Base-by-base conservation (phyloP, 2,888 invertebrate genomes). In the Lacanobia oleracea region DNA sequence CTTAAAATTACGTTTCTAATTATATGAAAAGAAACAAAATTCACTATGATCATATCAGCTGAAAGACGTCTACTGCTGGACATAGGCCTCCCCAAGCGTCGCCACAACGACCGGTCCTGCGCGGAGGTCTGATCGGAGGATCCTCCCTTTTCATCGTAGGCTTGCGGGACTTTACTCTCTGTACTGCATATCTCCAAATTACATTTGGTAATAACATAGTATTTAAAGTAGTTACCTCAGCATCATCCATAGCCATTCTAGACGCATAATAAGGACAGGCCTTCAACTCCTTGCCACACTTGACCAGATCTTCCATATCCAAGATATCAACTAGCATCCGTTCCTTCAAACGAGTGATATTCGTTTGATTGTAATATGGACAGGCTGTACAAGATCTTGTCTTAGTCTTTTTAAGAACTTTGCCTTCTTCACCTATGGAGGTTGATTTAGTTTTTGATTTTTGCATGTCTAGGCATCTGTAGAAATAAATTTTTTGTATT, bases 201-300 rank as follows among this genome's bases (percentile, higher is more conserved):
- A n/a, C n/a, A n/a, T 27, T 27, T 27, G 27, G 27, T 27, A 27
- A 27, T 27, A 27, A 27, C 3, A 27, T 27, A 27, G 27, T 27
- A 27, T 27, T 27, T 27, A 27, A 27, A 27, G 33, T 5, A 33
- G 33, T 33, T 33, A 96, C 96, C 97, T 99, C 98, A 12, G 99
- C 98, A 91, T 98, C 97, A 79, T 97, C 97, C 40, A 98, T 96
- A 7, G 99, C 98, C 89, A 97, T 97, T 86, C 99, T 97, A 1
- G 98, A 97, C 0, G 98, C 98, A 93, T 99, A 99, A 95, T 99
- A 99, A 0, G 99, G 98, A 93, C 99, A 99, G 0, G 98, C 98
- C 79, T 97, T 97, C 63, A 97, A 88, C 77, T 97, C 94, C 87
- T 97, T 97, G 0, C 98, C 98, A 85, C 95, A 94, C 56, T 93